Conservation (phyloP, 2,797 vertebrate species). For the Poeciliopsis infans region DNA sequence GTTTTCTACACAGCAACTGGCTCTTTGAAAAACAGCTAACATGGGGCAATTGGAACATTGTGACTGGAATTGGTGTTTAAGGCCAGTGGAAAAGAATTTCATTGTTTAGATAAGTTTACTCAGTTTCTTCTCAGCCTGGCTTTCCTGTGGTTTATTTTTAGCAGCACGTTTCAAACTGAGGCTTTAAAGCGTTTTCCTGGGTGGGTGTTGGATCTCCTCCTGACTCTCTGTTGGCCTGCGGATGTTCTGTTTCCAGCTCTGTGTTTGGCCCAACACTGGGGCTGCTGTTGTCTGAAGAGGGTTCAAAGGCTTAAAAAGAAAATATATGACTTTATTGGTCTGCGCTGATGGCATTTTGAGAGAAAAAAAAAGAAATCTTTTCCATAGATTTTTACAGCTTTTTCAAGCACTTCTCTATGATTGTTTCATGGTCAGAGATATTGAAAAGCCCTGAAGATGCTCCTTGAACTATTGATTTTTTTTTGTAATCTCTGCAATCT, state of each 20-base stretch:
- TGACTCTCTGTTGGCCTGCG: conserved; percentile 24
- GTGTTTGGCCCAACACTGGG: conserved; percentile 27
- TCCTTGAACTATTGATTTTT: conserved; percentile 29
- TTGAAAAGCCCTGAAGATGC: conserved; percentile 23
- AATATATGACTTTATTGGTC: conserved; percentile 19
- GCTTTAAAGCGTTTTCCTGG: neutral
- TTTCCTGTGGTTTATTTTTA: neutral
- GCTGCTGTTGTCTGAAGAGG: conserved; percentile 28
- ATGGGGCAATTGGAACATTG: neutral
- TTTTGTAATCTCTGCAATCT: conserved; percentile 20
- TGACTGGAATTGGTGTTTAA: neutral
- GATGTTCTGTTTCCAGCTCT: conserved; percentile 7
- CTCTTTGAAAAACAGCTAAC: neutral
- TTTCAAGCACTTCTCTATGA: neutral
- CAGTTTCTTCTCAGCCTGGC: neutral
- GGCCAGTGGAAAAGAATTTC: neutral
- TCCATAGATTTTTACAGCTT: conserved; percentile 7
- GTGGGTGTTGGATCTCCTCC: conserved; percentile 18
- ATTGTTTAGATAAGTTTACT: neutral
- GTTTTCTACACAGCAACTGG: neutral
- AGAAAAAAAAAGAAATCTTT: conserved; percentile 8
- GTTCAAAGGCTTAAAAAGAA: conserved; percentile 37
- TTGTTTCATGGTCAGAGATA: conserved; percentile 30
- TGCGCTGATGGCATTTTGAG: neutral
- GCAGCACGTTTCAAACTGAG: neutral